Conservation (phyloP, 1,140 invertebrate genomes). For the Coboldia fuscipes region DNA sequence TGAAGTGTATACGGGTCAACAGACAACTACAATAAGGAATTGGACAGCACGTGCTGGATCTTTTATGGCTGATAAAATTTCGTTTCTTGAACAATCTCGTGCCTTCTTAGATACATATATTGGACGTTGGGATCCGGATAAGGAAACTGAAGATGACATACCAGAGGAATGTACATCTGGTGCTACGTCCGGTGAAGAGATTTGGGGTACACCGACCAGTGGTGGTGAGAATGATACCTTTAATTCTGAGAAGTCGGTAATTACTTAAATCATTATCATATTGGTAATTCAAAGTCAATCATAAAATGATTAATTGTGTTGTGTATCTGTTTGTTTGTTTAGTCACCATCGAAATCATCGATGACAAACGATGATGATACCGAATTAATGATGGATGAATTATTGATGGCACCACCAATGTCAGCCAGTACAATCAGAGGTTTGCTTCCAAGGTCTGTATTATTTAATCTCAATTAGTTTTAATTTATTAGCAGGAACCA, state of each 20-base stretch:
- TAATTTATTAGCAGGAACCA: background rate
- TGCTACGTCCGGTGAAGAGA: constrained; percentile 57
- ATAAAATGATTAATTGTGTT: background rate
- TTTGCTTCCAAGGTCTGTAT: constrained; percentile 30
- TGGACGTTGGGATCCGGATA: constrained; percentile 17
- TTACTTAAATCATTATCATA: constrained; percentile 3
- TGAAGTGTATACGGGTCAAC: constrained; percentile 6
- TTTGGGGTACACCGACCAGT: constrained; percentile 68
- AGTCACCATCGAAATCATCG: constrained; percentile 38
- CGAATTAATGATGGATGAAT: constrained; percentile 47
- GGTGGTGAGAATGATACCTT: constrained; percentile 52
- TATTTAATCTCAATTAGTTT: background rate
- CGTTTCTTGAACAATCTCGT: constrained; percentile 38
- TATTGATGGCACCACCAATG: constrained; percentile 43
- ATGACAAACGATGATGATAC: constrained; percentile 41
- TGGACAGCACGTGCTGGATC: constrained; percentile 58
- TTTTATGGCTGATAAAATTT: constrained; percentile 62
- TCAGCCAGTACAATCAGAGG: constrained; percentile 38
- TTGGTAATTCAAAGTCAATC: background rate
- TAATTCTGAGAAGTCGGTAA: constrained; percentile 40
- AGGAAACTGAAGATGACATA: constrained; percentile 23
- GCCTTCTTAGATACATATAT: constrained; percentile 22
- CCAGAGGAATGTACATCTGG: constrained; percentile 48
- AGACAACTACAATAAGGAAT: constrained; percentile 25
- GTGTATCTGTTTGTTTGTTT: constrained; percentile 3